Conservation (phyloP, 2,113 vertebrate species). For the Clarias macrocephalus region DNA sequence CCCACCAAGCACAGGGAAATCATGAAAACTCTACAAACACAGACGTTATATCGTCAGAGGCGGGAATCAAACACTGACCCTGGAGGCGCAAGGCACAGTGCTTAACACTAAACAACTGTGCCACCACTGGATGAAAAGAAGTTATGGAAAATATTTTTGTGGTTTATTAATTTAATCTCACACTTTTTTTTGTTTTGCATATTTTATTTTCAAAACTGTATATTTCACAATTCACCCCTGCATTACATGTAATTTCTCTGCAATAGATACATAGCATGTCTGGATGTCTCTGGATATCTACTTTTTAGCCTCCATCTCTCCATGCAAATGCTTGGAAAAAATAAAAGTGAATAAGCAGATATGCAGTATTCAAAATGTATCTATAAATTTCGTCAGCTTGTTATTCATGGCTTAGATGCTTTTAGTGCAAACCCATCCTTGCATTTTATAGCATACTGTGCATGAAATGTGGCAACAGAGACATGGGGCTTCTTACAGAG, state of each 20-base stretch:
- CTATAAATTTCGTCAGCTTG: not conserved
- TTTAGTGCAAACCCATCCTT: constrained; percentile 1
- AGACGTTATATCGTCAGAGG: too few species aligned
- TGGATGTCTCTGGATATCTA: too few species aligned
- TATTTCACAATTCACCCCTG: too few species aligned
- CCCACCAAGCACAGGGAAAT: too few species aligned
- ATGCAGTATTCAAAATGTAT: not conserved
- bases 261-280: not conserved
- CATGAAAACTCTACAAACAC: too few species aligned
- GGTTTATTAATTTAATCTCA: not conserved
- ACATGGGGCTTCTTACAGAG: constrained; percentile 25
- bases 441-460: constrained; percentile 4
- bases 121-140: not conserved
- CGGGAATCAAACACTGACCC: too few species aligned
- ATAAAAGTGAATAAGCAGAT: not conserved
- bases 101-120: too few species aligned
- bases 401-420: not conserved
- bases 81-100: too few species aligned
- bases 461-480: constrained; percentile 6
- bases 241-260: not conserved
- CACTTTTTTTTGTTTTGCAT: not conserved
- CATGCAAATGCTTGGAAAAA: not conserved
- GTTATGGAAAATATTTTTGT: not conserved
- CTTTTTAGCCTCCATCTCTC: not conserved
- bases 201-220: too few species aligned